These are phyloP conservation scores for Podarcis muralis DNA, from an alignment of 2,113 vertebrate genomes.

Conservation along the genomic window DNA sequence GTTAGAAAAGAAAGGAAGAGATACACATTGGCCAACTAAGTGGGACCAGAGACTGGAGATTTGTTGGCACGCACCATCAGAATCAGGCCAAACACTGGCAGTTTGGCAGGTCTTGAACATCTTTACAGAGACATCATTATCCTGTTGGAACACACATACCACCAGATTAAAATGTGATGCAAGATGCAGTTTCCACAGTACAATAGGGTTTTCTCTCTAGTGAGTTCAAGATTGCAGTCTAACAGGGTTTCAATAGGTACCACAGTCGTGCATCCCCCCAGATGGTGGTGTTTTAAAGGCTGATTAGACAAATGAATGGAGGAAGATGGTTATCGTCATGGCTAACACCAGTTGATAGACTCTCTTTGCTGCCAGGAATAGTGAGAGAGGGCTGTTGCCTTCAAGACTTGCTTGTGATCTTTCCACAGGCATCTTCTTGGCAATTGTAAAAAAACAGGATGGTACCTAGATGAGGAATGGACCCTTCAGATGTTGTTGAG, in stretches of 20 bases:
- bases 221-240: background rate
- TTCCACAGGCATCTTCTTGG: too few relatives aligned
- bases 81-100: slow-evolving; percentile 55
- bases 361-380: too few relatives aligned
- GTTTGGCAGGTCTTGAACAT: slow-evolving; percentile 37
- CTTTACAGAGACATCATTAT: slow-evolving; percentile 11
- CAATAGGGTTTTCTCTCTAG: background rate
- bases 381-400: too few relatives aligned
- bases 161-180: background rate
- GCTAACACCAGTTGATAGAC: too few relatives aligned
- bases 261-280: background rate
- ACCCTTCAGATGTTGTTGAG: too few relatives aligned
- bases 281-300: background rate
- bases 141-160: slow-evolving; percentile 50
- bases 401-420: too few relatives aligned
- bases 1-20: background rate
- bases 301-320: too few relatives aligned
- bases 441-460: too few relatives aligned
- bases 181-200: background rate
- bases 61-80: slow-evolving; percentile 44
- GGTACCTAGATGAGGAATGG: too few relatives aligned
- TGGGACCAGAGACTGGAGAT: background rate
- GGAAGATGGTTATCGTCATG: too few relatives aligned
- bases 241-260: background rate
- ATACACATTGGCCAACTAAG: slow-evolving; percentile 19